Evolutionary conservation across 2,888 invertebrate species (phyloP).

Genomic region (Carcina quercana): DNA sequence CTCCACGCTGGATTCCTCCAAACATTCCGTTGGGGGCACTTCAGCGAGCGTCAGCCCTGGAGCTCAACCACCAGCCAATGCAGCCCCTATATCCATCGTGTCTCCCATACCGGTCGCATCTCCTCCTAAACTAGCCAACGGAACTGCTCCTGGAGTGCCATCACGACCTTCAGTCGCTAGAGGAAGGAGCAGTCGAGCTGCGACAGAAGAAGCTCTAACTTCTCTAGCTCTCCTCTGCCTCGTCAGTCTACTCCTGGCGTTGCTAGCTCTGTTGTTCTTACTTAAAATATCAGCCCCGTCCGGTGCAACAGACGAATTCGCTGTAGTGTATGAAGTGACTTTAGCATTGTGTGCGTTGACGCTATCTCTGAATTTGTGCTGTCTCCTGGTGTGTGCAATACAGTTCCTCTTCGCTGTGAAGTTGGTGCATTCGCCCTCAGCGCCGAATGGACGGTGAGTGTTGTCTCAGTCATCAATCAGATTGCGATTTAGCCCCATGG

Average conservation of each 20-base stretch:
- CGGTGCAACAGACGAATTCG: constrained; percentile 83
- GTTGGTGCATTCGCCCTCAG: constrained; percentile 89
- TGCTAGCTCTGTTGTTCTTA: constrained; percentile 88
- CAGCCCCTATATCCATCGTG: constrained; percentile 36
- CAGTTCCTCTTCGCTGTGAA: constrained; percentile 96
- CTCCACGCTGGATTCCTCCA: constrained; percentile 79
- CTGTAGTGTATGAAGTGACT: constrained; percentile 93
- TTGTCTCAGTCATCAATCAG: constrained; percentile 5
- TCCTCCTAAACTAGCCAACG: constrained; percentile 65
- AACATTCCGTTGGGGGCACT: constrained; percentile 76
- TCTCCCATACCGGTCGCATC: constrained; percentile 46
- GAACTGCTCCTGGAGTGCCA: constrained; percentile 74
- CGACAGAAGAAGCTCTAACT: constrained; percentile 83
- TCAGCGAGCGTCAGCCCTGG: constrained; percentile 75
- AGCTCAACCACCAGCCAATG: constrained; percentile 37
- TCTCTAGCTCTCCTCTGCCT: constrained; percentile 90
- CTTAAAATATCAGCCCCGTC: constrained; percentile 86
- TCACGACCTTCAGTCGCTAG: constrained; percentile 45
- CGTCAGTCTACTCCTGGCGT: constrained; percentile 87
- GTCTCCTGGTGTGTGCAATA: constrained; percentile 93
- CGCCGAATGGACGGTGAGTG: constrained; percentile 80
- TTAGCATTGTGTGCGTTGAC: constrained; percentile 92
- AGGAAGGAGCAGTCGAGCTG: constrained; percentile 48
- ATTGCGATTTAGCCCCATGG: constrained; percentile 6
- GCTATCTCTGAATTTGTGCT: constrained; percentile 90